phyloP scores from a whole-genome alignment of 2,113 vertebrate species.

The Podarcis cretensis region DNA sequence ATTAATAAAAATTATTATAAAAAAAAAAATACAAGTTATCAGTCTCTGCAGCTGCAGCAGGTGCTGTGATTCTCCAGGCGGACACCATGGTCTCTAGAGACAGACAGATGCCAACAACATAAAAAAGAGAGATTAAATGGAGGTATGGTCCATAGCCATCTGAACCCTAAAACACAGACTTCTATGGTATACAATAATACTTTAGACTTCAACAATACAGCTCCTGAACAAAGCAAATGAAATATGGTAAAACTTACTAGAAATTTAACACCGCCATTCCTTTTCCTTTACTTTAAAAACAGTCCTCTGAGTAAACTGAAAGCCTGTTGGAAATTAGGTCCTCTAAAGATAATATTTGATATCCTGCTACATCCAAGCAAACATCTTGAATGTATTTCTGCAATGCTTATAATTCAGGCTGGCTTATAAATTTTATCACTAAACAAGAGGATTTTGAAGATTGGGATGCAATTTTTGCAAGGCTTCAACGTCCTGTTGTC shows the following conservation, averaged over 20 bases:
- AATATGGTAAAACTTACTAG: background rate
- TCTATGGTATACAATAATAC: background rate
- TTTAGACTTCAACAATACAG: background rate
- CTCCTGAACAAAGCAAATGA: slow-evolving; percentile 22
- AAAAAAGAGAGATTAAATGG: no score
- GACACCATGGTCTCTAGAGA: no score
- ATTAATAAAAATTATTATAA: no score
- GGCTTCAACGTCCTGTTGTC: background rate
- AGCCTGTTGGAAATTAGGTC: background rate
- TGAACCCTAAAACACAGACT: fast-evolving
- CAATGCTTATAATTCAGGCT: background rate
- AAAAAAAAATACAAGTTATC: no score
- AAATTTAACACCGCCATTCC: slow-evolving; percentile 14
- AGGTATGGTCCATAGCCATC: no score
- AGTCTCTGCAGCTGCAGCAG: no score
- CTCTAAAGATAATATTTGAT: background rate
- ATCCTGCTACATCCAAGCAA: background rate
- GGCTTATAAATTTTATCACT: background rate
- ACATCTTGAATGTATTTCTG: background rate
- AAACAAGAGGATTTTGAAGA: background rate
- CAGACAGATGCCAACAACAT: no score
- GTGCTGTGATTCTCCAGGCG: no score
- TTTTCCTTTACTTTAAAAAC: background rate
- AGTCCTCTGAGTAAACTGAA: background rate
- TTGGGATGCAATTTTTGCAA: background rate